Evolutionary conservation across 2,888 invertebrate genomes (phyloP).

Genomic region (Asteroscopus sphinx): DNA sequence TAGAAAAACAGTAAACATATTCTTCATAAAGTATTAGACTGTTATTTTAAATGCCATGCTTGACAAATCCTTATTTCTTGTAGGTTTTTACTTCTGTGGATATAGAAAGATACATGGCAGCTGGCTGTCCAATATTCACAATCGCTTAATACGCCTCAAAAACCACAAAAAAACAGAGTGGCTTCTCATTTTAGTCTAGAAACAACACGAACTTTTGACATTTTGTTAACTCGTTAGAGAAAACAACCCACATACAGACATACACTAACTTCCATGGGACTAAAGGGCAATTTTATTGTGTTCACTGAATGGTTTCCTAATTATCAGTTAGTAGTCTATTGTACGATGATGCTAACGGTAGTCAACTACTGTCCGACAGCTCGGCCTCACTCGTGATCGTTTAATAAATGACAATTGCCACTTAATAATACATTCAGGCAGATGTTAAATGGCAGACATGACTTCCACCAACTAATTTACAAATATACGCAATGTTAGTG

Average conservation of each 20-base stretch:
- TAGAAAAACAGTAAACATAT: too few species aligned
- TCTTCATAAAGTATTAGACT: too few species aligned
- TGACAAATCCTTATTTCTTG: too few species aligned
- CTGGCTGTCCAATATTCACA: too few species aligned
- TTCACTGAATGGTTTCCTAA: slow-evolving; percentile 21
- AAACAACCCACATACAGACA: neutral
- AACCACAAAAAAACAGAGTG: too few species aligned
- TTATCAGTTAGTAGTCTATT: slow-evolving; percentile 19
- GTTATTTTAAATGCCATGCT: too few species aligned
- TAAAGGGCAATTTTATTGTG: slow-evolving; percentile 19
- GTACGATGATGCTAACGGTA: slow-evolving; percentile 14
- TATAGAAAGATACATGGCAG: too few species aligned
- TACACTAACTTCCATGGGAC: slow-evolving; percentile 4
- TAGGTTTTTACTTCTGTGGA: too few species aligned
- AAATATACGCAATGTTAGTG: slow-evolving; percentile 34
- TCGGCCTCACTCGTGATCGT: slow-evolving; percentile 59
- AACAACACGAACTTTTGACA: too few species aligned
- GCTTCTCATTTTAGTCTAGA: too few species aligned
- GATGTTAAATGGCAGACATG: slow-evolving; percentile 53
- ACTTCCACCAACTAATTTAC: slow-evolving; percentile 36
- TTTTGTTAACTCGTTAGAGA: neutral
- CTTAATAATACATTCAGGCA: slow-evolving; percentile 57
- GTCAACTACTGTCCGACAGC: neutral
- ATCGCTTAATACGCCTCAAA: too few species aligned
- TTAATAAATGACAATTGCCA: slow-evolving; percentile 67